Evolutionary conservation across 2,888 invertebrate species (phyloP).

Genomic region (Oligia strigilis): DNA sequence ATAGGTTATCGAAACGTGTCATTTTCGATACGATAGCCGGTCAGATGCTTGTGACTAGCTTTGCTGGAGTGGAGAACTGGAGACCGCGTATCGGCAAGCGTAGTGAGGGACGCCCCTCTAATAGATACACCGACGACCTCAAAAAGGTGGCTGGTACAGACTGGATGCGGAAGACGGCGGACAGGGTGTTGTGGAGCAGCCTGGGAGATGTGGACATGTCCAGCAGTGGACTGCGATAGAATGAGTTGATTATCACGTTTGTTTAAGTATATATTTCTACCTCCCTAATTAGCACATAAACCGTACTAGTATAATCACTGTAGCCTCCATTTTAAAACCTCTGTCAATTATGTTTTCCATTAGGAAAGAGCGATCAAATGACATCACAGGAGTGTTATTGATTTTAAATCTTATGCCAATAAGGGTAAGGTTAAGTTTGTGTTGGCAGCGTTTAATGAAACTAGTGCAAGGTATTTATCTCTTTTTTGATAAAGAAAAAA

Average conservation of each 20-base stretch:
- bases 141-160: too few relatives aligned
- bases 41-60: too few relatives aligned
- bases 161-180: too few relatives aligned
- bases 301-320: constrained; percentile 17
- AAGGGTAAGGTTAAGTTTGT: background rate
- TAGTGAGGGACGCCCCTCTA: too few relatives aligned
- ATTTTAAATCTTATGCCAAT: constrained; percentile 21
- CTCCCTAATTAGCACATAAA: constrained; percentile 16
- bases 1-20: too few relatives aligned
- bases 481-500: constrained; percentile 5
- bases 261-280: background rate
- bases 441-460: constrained; percentile 34
- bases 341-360: constrained; percentile 43
- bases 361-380: constrained; percentile 42
- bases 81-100: too few relatives aligned
- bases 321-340: constrained; percentile 34
- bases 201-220: too few relatives aligned
- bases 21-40: too few relatives aligned
- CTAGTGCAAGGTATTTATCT: constrained; percentile 32
- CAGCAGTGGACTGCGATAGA: too few relatives aligned
- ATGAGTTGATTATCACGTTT: background rate
- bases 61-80: too few relatives aligned
- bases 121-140: too few relatives aligned
- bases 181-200: too few relatives aligned
- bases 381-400: background rate